phyloP scores from a whole-genome alignment of 2,113 vertebrate species.

The Telmatochromis bifrenatus region DNA sequence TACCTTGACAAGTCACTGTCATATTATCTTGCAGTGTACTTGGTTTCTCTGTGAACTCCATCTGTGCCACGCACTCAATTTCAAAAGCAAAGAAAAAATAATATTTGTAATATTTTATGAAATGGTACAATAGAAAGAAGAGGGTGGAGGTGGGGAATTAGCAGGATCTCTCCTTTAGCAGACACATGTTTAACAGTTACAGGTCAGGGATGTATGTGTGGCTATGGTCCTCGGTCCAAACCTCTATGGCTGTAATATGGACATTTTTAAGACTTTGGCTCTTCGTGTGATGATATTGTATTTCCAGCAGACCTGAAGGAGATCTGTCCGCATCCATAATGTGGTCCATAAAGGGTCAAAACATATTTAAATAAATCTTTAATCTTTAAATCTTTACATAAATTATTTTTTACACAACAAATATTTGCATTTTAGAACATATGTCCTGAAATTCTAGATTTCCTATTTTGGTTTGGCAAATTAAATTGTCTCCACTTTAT shows the following conservation, averaged over 20 bases:
- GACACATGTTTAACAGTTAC: constrained; percentile 27
- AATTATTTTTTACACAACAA: neutral
- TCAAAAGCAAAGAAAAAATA: neutral
- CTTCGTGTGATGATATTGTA: too few relatives aligned
- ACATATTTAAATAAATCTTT: neutral
- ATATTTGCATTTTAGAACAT: neutral
- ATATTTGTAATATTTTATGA: constrained; percentile 1
- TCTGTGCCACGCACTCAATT: neutral
- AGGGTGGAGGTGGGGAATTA: neutral
- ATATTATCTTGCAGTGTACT: neutral
- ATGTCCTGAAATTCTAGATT: neutral
- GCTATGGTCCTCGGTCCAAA: neutral
- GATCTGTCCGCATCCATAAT: too few relatives aligned
- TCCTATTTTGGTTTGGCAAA: neutral
- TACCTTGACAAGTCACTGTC: neutral
- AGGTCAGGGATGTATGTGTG: neutral
- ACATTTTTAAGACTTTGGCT: too few relatives aligned
- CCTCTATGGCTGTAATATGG: too few relatives aligned
- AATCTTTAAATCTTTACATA: neutral
- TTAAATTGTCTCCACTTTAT: neutral
- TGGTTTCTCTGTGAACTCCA: neutral
- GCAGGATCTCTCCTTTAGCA: neutral
- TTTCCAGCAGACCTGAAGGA: too few relatives aligned
- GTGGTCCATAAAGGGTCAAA: too few relatives aligned
- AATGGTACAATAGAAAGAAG: neutral